Conservation (phyloP, 1,140 invertebrate species). For the Pantala flavescens region DNA sequence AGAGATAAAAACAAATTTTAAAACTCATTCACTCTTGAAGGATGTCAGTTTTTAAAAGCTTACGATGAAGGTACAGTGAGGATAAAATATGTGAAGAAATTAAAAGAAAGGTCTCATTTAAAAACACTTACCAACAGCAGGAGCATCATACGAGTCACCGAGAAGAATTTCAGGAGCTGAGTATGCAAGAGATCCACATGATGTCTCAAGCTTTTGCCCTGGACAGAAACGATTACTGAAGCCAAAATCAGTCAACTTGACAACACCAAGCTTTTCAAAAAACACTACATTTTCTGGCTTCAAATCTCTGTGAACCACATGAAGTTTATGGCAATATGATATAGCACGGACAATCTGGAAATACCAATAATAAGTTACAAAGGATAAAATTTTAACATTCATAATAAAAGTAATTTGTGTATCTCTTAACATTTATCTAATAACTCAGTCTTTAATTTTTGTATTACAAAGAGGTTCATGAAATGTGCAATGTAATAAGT, state of each 20-base stretch:
- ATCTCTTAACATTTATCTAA: too few relatives aligned
- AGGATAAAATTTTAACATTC: too few relatives aligned
- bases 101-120: neutral
- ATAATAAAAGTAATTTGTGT: slow-evolving; percentile 17
- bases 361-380: neutral
- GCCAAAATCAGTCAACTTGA: slow-evolving; percentile 99
- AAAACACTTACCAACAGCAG: slow-evolving; percentile 68
- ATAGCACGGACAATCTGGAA: slow-evolving; percentile 91
- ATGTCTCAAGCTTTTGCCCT: slow-evolving; percentile 94
- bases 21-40: too few relatives aligned
- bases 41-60: too few relatives aligned
- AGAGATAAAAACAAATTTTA: too few relatives aligned
- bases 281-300: slow-evolving; percentile 99
- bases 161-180: slow-evolving; percentile 98
- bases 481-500: too few relatives aligned
- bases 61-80: too few relatives aligned
- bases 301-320: slow-evolving; percentile 88
- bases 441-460: too few relatives aligned
- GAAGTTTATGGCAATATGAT: slow-evolving; percentile 92
- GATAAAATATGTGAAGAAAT: too few relatives aligned
- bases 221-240: slow-evolving; percentile 96
- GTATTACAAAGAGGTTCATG: too few relatives aligned
- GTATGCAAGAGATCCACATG: slow-evolving; percentile 98
- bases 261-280: slow-evolving; percentile 92
- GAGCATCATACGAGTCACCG: slow-evolving; percentile 88